phyloP scores from a whole-genome alignment of 2,888 invertebrate species.

The Coremacera marginata region DNA sequence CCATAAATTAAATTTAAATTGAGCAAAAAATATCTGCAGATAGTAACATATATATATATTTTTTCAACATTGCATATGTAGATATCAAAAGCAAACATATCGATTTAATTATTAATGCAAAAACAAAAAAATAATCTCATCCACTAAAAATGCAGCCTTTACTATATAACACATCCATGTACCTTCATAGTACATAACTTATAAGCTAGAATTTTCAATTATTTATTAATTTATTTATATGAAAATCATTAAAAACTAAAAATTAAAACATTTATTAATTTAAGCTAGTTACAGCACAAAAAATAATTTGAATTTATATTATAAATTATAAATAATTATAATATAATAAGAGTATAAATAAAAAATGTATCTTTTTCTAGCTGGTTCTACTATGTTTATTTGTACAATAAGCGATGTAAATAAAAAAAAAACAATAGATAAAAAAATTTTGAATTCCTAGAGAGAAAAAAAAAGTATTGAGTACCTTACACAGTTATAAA shows the following conservation, averaged over 20 bases:
- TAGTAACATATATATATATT: conserved; percentile 10
- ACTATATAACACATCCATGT: not conserved
- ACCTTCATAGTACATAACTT: not conserved
- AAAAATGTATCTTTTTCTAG: not conserved
- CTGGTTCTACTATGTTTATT: not conserved
- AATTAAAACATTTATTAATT: conserved; percentile 12
- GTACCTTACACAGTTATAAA: conserved; percentile 27
- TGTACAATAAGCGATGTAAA: not conserved
- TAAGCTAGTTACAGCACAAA: conserved; percentile 17
- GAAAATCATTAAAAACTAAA: not conserved
- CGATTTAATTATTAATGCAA: conserved; percentile 43
- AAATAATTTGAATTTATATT: not conserved
- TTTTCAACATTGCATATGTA: not conserved
- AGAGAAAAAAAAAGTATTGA: not conserved
- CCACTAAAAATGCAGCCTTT: conserved; percentile 14
- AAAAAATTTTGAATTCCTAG: too few species aligned
- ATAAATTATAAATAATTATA: too few species aligned
- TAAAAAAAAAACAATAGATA: not conserved
- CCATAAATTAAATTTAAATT: too few species aligned
- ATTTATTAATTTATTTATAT: not conserved
- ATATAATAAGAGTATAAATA: not conserved
- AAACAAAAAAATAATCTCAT: not conserved
- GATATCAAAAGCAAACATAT: conserved; percentile 33
- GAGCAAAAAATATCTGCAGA: conserved; percentile 10
- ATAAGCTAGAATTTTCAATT: not conserved